Evolutionary conservation across 2,113 vertebrate genomes (phyloP), one percentile per base, ranked within the genome.

Genomic region (Bungarus multicinctus): DNA sequence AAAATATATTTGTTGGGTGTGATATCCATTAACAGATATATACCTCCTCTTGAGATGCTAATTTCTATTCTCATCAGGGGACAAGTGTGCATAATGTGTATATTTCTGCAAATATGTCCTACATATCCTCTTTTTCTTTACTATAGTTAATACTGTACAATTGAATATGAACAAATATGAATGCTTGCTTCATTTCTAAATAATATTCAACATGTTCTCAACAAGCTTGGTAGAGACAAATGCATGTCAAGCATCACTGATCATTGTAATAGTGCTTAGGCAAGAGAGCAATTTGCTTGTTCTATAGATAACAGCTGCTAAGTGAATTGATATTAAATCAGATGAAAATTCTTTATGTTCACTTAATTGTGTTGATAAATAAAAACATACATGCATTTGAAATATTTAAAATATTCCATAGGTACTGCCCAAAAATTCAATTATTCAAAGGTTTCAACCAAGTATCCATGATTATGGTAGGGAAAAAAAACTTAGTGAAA

Each of bases 31-130:
- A 95, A 87, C 54, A 95, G 86, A 5, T 54, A 69, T 89, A 90
- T 87, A 34, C 86, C 74, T 95, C 93, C 92, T 92, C 88, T 93
- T 87, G 93, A 96, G 93, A 93, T 94, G 90, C 27, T 96, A 91
- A 96, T 74, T 89, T 93, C 25, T 95, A 95, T 94, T 85, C 89
- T 95, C 45, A 96, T 87, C 87, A 93, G 54, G 93, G 91, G 30
- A 18, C 4, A 47, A 58, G 45, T 64, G 69, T 47, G 8, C 45
- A 45, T 39, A 2, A 0, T 89, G 3, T 23, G 18, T 93, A 20
- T 90, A 57, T 69, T 85, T 39, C 34, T 54, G 0, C 30, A 91
- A 93, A 91, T 88, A 25, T 90, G 94, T 96, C 23, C 69, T 52
- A 88, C 64, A 94, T 87, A 93, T 4, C 4, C 5, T 91, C 57